Base-by-base conservation (phyloP, 2,113 vertebrate species). In the Porphyrio hochstetteri region DNA sequence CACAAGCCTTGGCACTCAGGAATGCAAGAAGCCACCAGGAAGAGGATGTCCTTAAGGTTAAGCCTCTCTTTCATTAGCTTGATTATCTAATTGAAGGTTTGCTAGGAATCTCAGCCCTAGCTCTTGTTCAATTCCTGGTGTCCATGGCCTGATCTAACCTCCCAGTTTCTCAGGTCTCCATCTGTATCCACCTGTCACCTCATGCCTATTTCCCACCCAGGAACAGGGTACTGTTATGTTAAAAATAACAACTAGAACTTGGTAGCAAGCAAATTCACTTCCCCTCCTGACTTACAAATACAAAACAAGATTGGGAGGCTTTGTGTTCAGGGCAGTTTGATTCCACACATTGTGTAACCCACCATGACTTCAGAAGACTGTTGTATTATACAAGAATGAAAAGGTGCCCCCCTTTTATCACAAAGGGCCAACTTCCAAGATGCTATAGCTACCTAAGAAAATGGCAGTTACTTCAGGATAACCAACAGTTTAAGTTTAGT, bases 21-120 rank as follows among this genome's bases (percentile, higher is more conserved):
- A 95, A 24, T 4, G 79, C 15, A 61, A 89, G 65, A 72, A 92
- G 31, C 74, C 81, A 91, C 65, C 85, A 85, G 76, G 88, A 95
- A 95, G 68, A 92, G 84, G 81, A 61, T 79, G 86, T 79, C 89
- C 64, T 89, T 89, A 76, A 89, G 70, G 86, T 90, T 84, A 85
- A 95, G 61, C 61, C 61, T 93, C 83, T 91, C 80, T 46, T 91
- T 84, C 93, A 89, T 93, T 82, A 88, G 63, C 67, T 53, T 82
- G 82, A 93, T 31, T 52, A 88, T 80, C 70, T 91, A 93, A 91
- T 74, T 82, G 91, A 90, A 95, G 94, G 94, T 46, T 93, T 88
- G 42, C 68, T 29, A 75, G 70, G 52, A 95, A 90, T 88, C 93
- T 87, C 31, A 93, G 5, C 48, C 53, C 50, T 5, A 92, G 53